phyloP scores from a whole-genome alignment of 2,888 invertebrate genomes.

The Troglohyphantes excavatus region DNA sequence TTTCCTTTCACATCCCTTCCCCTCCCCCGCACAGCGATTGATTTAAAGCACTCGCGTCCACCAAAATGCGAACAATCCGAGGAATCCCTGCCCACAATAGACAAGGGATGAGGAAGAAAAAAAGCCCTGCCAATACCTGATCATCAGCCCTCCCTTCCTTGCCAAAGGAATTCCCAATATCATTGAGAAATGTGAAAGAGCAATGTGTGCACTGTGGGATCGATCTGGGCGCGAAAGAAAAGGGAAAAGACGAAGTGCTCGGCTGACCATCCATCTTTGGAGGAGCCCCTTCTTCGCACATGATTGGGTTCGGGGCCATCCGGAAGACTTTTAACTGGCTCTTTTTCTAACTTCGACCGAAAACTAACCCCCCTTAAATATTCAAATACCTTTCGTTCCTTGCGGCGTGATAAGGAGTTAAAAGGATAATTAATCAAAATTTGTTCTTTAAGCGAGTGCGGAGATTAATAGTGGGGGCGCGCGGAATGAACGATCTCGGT shows the following conservation, averaged over 20 bases:
- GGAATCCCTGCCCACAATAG: conserved; percentile 66
- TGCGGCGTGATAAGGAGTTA: conserved; percentile 58
- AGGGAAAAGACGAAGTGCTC: conserved; percentile 63
- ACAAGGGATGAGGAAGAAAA: conserved; percentile 31
- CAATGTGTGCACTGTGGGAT: conserved; percentile 46
- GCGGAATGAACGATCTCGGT: conserved; percentile 24
- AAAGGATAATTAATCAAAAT: conserved; percentile 71
- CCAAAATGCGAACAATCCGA: conserved; percentile 63
- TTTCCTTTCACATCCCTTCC: background rate
- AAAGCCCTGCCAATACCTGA: conserved; percentile 64
- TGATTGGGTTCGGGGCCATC: conserved; percentile 60
- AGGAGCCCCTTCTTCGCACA: conserved; percentile 45
- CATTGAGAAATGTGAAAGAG: conserved; percentile 68
- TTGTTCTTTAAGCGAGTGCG: conserved; percentile 23
- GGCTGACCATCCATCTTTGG: conserved; percentile 65
- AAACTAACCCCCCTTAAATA: conserved; percentile 43
- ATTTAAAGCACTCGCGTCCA: conserved; percentile 63
- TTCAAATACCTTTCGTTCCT: conserved; percentile 48
- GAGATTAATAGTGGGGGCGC: conserved; percentile 38
- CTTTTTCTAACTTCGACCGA: background rate
- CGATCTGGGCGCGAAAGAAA: conserved; percentile 53
- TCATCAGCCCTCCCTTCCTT: conserved; percentile 41
- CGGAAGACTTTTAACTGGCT: conserved; percentile 24
- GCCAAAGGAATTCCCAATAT: conserved; percentile 64
- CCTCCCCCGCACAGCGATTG: conserved; percentile 25